Base-by-base conservation (phyloP, 1,140 invertebrate genomes). In the Drepana arcuata region DNA sequence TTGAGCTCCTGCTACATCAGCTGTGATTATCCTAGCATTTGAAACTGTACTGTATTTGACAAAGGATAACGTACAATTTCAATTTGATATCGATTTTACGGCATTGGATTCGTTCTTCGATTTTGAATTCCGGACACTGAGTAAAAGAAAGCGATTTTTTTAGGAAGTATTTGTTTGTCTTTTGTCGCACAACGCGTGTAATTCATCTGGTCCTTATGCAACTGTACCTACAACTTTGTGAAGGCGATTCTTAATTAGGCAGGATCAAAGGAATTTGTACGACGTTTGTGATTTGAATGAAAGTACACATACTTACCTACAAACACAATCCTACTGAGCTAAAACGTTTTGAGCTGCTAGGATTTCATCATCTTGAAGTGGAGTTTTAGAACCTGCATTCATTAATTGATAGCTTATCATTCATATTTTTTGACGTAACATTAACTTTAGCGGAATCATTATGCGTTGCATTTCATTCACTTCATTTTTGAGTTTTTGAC, bases 131-230 rank as follows among this genome's bases (percentile, higher is more conserved):
- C 68, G 34, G 65, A 41, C 70, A 53, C 48, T 51, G 56, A 68
- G 63, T 66, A 60, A 71, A 79, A 74, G 74, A 79, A 79, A 79
- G 66, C 63, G 59, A 70, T 69, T 72, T 69, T 77, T 74, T 64
- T 51, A 73, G 68, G 67, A 69, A 75, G 53, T 54, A n/a, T n/a
- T n/a, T n/a, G 52, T 60, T 60, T 61, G 52, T 54, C 48, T 71
- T 68, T 63, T 48, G 52, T 49, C 44, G 57, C 61, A 58, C n/a
- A n/a, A n/a, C n/a, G n/a, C n/a, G n/a, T n/a, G n/a, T n/a, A n/a
- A 63, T 67, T 56, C 67, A 68, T 63, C 58, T 56, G 40, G 40
- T 56, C 41, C 40, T 60, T 58, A 60, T 48, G 46, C 54, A 58
- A 62, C 33, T 15, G 34, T 5, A 21, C 18, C 9, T 21, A 5